These are phyloP conservation scores for Upupa epops DNA, from an alignment of 2,113 vertebrate genomes.

Conservation along the genomic window DNA sequence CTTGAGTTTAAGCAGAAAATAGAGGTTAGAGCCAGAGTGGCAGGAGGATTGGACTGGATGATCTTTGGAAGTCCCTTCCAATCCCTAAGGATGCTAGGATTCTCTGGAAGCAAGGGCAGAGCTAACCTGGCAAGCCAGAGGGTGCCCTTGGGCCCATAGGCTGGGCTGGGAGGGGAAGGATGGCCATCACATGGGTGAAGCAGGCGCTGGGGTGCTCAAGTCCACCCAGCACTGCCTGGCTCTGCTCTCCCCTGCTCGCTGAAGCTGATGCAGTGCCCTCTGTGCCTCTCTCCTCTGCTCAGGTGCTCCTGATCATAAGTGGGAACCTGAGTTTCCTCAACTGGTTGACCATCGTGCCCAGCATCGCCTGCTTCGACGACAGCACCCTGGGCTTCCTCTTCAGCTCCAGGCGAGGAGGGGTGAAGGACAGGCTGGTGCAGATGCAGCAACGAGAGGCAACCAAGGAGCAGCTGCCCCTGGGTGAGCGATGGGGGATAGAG, in stretches of 20 bases:
- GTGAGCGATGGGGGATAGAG: conserved; percentile 41
- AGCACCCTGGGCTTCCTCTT: conserved; percentile 81
- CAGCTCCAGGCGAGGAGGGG: not conserved
- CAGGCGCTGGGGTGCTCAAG: rapidly evolving
- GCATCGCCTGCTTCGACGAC: conserved; percentile 92
- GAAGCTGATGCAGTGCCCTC: no score
- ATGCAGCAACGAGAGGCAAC: conserved; percentile 61
- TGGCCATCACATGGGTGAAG: not conserved
- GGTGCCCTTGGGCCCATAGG: no score
- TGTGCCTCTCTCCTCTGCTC: not conserved
- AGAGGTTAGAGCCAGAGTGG: no score
- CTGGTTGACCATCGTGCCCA: conserved; percentile 95
- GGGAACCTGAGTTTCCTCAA: conserved; percentile 97
- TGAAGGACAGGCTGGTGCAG: conserved; percentile 61
- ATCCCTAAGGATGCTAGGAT: no score
- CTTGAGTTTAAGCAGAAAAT: no score
- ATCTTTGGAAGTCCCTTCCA: no score
- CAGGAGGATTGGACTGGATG: no score
- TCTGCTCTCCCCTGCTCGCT: rapidly evolving
- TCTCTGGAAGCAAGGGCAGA: no score
- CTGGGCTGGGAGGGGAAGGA: not conserved
- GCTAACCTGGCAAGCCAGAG: no score
- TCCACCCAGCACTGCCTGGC: rapidly evolving
- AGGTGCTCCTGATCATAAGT: conserved; percentile 88
- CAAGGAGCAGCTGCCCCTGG: not conserved